Evolutionary conservation across 2,113 vertebrate genomes (phyloP), one percentile per base, ranked within the genome.

Genomic region (Neolamprologus brichardi): DNA sequence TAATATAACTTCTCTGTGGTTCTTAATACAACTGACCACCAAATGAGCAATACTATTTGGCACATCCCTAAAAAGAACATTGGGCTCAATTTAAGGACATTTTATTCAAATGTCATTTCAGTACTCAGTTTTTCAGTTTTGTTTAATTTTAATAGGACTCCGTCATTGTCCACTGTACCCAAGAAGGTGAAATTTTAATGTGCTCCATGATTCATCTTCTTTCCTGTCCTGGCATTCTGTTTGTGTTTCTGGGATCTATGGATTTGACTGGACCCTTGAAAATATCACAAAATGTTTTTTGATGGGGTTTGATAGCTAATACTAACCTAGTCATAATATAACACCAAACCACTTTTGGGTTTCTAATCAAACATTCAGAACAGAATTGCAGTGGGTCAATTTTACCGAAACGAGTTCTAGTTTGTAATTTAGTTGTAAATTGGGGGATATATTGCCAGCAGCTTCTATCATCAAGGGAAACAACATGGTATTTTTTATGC

Each of bases 401-500:
- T 34, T 62, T 51, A n/a, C 52, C 23, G 39, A 86, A 89, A 89
- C 7, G 7, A 84, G 28, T 28, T 88, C 8, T 75, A 34, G 53
- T 80, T 87, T 81, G 67, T 87, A 85, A 87, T 89, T 84, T 79
- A 44, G n/a, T 84, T 89, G 51, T 58, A 84, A 89, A 79, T 85
- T 84, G 54, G 83, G 46, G 51, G 32, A 89, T 85, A 53, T 52
- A 53, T 87, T 83, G 81, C 86, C 83, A 85, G 84, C 34, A 86
- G 81, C 84, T 75, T 41, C 79, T 28, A 85, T 83, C 81, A 87
- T 86, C 83, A 62, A 89, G 64, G 79, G 51, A 89, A 84, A 79
- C 84, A 92, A 86, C 56, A 37, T 67, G 67, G 83, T 79, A 15
- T 70, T 90, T 88, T 87, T 88, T 72, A 79, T 90, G 90, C 88